Conservation (phyloP, 2,888 invertebrate genomes). For the Agriopis leucophaearia region DNA sequence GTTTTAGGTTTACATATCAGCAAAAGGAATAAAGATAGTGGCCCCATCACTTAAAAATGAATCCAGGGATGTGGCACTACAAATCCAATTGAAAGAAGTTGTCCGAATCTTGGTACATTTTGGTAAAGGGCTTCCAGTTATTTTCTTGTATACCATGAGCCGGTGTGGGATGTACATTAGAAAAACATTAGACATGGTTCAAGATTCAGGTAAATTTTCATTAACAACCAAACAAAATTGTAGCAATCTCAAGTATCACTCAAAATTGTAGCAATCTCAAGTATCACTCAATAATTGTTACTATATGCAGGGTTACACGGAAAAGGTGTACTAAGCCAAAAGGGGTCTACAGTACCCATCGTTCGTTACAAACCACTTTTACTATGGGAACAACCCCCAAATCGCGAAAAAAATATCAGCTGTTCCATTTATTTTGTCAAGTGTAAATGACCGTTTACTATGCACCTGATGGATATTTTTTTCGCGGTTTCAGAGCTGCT, state of each 20-base stretch:
- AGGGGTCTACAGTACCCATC: too few species aligned
- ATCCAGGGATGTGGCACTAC: constrained; percentile 86
- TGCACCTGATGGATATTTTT: too few species aligned
- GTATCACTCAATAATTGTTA: too few species aligned
- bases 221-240: neutral
- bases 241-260: neutral
- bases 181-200: constrained; percentile 89
- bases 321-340: too few species aligned
- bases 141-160: constrained; percentile 92
- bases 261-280: too few species aligned
- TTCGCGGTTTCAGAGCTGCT: too few species aligned
- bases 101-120: constrained; percentile 92
- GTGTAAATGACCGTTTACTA: too few species aligned
- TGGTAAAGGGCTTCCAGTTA: constrained; percentile 90
- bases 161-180: constrained; percentile 90
- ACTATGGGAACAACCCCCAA: too few species aligned
- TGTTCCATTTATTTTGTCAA: too few species aligned
- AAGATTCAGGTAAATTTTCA: constrained; percentile 70
- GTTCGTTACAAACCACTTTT: too few species aligned
- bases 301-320: too few species aligned
- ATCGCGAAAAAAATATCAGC: too few species aligned
- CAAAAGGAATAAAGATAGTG: constrained; percentile 87
- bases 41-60: constrained; percentile 87
- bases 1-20: constrained; percentile 85
- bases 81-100: constrained; percentile 90